Evolutionary conservation across 2,888 invertebrate species (phyloP), one percentile per base, ranked within the genome.

Genomic region (Graphium colonna): DNA sequence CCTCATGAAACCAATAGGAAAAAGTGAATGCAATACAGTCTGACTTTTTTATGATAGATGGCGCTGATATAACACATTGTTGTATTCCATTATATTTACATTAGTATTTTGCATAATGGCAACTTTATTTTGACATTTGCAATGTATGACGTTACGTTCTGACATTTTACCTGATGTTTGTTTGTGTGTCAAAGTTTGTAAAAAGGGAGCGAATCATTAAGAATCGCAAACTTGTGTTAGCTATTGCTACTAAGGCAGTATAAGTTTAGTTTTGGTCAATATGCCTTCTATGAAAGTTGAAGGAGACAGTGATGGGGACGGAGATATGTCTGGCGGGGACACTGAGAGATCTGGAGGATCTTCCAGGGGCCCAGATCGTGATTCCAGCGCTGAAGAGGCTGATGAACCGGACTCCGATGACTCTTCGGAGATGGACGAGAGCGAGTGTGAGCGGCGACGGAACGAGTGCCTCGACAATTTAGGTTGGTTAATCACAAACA

Each of bases 401-500:
- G 94, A 95, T 67, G 95, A 95, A 68, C 94, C 93, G n/a, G 95
- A 95, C 65, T 95, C 95, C 12, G 95, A 95, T 83, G 95, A 95
- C 77, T 95, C 95, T 55, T 94, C 94, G 52, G 98, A 98, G 84
- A 94, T 98, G 94, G 97, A 98, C 78, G 97, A 96, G 75, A 95
- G 93, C 61, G 97, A 97, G 83, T 97, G 97, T 67, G 97, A 97
- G 73, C 91, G 93, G 55, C 90, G 96, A 50, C 90, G 96, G 60
- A 93, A 92, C 62, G 96, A 97, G 73, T 95, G 96, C 68, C 91
- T 97, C 63, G 95, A 96, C 68, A 96, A 96, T 75, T 90, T 98
- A 77, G 84, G 92, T 92, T 54, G 48, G 75, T 41, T 55, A 8
- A 16, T 3, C 7, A 46, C 10, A 46, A 44, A 55, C 60, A 52